Percentiles rank a stretch among this genome's conserved stretches.
These are phyloP conservation scores for Bugulina stolonifera DNA, from an alignment of 2,888 invertebrate species.

Conservation along the genomic window DNA sequence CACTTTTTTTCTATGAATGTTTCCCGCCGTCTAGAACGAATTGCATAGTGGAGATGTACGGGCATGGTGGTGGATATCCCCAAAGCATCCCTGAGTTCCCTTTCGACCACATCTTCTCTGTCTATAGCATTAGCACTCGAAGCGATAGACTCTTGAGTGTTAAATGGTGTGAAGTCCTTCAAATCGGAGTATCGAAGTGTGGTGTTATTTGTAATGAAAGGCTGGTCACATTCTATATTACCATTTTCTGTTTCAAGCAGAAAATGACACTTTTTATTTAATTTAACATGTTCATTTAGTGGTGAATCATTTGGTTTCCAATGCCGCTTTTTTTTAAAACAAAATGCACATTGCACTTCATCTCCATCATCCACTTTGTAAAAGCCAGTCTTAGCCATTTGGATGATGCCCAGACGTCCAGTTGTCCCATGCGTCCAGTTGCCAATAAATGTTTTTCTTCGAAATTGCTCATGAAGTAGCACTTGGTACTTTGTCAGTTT, in stretches of 20 bases:
- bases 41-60: background rate
- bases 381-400: background rate
- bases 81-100: background rate
- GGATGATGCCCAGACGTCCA: background rate
- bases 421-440: background rate
- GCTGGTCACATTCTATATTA: slow-evolving; percentile 29
- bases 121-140: background rate
- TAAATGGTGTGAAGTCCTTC: background rate
- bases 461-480: background rate
- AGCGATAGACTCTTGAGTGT: background rate
- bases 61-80: background rate
- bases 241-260: slow-evolving; percentile 53
- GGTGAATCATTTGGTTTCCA: slow-evolving; percentile 87
- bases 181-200: background rate
- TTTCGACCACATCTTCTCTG: background rate
- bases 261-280: slow-evolving; percentile 79
- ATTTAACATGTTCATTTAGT: slow-evolving; percentile 85
- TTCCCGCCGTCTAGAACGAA: background rate
- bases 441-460: background rate
- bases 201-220: background rate
- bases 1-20: background rate
- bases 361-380: slow-evolving; percentile 55
- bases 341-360: slow-evolving; percentile 84
- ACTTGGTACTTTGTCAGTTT: too few species aligned
- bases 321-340: slow-evolving; percentile 83